Conservation (phyloP, 2,888 invertebrate species). For the Ommatoiulus sabulosus region DNA sequence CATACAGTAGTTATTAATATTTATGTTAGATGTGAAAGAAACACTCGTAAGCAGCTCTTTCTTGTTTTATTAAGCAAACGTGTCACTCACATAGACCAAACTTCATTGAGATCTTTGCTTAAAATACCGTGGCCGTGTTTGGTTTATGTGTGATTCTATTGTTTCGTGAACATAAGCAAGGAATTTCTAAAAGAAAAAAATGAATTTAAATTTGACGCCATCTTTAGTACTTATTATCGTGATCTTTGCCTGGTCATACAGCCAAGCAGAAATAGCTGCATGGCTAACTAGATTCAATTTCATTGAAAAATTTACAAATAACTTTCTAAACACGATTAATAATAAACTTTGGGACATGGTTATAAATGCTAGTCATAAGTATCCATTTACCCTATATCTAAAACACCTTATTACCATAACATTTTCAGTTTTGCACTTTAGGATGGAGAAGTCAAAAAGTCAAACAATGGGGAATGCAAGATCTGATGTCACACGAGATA, state of each 20-base stretch:
- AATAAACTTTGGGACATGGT: neutral
- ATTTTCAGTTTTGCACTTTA: conserved; percentile 37
- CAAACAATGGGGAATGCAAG: neutral
- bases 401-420: conserved; percentile 33
- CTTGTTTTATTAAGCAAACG: conserved; percentile 49
- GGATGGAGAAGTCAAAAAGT: conserved; percentile 31
- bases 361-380: neutral
- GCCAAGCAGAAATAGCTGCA: conserved; percentile 6
- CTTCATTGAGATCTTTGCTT: neutral
- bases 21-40: neutral
- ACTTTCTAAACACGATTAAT: neutral
- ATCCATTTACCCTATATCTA: neutral
- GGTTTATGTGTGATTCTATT: conserved; percentile 9
- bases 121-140: neutral
- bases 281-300: neutral
- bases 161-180: neutral
- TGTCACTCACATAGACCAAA: conserved; percentile 54
- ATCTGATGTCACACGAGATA: neutral
- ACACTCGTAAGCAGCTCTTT: conserved; percentile 44
- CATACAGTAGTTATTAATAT: neutral
- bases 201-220: conserved; percentile 3
- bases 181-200: neutral
- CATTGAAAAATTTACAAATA: neutral
- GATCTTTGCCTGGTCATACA: neutral
- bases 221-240: neutral